phyloP scores from a whole-genome alignment of 1,140 invertebrate species.

The Holotrichia oblita region DNA sequence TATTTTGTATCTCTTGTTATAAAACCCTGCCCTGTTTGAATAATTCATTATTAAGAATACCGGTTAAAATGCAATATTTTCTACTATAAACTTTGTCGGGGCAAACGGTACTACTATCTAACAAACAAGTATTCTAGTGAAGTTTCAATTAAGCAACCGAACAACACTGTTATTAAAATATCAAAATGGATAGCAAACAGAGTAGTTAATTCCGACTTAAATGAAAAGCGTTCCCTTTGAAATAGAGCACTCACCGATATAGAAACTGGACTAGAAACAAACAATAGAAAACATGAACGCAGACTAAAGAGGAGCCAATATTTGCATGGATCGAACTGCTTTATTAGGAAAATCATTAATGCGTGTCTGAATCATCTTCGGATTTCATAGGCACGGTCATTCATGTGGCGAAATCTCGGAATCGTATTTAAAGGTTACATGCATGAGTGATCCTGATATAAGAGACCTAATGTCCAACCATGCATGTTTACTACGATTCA shows the following conservation, averaged over 20 bases:
- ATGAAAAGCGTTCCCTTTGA: background rate
- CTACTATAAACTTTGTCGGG: too few relatives aligned
- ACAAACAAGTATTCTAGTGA: too few relatives aligned
- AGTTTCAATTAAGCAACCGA: too few relatives aligned
- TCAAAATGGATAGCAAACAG: too few relatives aligned
- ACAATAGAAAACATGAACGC: background rate
- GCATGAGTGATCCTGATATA: conserved; percentile 1
- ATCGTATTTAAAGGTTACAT: conserved; percentile 1
- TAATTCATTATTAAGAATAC: too few relatives aligned
- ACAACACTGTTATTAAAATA: too few relatives aligned
- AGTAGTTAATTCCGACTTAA: background rate
- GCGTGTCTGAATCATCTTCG: conserved; percentile 19
- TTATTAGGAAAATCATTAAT: conserved; percentile 22
- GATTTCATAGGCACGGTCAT: background rate
- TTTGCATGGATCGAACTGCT: background rate
- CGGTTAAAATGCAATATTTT: too few relatives aligned
- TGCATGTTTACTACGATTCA: conserved; percentile 19
- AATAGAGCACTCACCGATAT: background rate
- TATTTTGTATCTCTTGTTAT: too few relatives aligned
- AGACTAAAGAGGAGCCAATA: background rate
- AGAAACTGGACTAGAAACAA: background rate
- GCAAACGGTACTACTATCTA: too few relatives aligned
- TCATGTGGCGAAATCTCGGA: conserved; percentile 7
- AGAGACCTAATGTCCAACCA: conserved; percentile 18
- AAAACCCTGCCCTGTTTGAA: too few relatives aligned